Conservation (phyloP, 2,113 vertebrate species). For the Rattus norvegicus region DNA sequence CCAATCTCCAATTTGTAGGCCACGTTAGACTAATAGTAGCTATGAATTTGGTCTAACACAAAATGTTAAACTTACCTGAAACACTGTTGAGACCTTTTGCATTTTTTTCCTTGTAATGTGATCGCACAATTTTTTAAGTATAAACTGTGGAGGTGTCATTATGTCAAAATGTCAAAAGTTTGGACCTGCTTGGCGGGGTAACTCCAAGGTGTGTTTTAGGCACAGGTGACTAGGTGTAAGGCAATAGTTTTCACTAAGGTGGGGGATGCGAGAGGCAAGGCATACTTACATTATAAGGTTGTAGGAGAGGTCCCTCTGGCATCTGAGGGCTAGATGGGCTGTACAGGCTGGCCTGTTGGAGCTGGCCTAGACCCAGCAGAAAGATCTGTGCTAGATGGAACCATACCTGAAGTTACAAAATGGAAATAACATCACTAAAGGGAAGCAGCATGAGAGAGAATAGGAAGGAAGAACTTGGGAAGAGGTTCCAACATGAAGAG, state of each 20-base stretch:
- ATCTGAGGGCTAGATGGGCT: background rate
- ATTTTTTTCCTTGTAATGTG: background rate
- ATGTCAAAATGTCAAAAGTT: background rate
- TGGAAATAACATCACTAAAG: constrained; percentile 24
- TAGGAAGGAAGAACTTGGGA: constrained; percentile 36
- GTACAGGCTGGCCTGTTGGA: background rate
- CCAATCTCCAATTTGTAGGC: background rate
- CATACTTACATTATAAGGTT: constrained; percentile 22
- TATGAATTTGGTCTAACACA: background rate
- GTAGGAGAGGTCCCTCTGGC: background rate
- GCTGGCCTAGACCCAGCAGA: background rate
- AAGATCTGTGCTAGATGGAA: constrained; percentile 16
- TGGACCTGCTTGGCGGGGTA: background rate
- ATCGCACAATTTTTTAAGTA: background rate
- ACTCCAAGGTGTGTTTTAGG: constrained; percentile 8
- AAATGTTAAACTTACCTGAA: background rate
- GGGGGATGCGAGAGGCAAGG: background rate
- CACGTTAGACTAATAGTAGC: background rate
- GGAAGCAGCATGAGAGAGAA: constrained; percentile 45
- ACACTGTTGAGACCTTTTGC: background rate
- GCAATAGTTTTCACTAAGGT: constrained; percentile 12
- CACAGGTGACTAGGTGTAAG: background rate
- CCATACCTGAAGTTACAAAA: background rate
- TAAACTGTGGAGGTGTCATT: background rate
- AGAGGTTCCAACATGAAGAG: constrained; percentile 29